A percentile compares a stretch with the other conserved stretches of the same genome.
phyloP scores from a whole-genome alignment of 1,140 invertebrate genomes.

The Drosophila lacteicornis region DNA sequence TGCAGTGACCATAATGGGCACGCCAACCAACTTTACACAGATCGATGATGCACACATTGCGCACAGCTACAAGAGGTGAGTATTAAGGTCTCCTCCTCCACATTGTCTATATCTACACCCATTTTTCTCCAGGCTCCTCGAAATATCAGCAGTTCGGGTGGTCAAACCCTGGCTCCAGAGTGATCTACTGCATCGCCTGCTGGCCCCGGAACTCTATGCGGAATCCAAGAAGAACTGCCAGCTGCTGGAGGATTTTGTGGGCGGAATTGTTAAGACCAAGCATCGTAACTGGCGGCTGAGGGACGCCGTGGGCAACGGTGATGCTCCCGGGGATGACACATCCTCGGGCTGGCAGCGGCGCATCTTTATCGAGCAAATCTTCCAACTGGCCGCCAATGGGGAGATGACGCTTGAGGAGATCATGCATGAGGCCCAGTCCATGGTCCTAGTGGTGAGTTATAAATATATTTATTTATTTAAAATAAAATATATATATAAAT shows the following conservation, averaged over 20 bases:
- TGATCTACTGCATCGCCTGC: conserved; percentile 63
- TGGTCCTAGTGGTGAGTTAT: conserved; percentile 75
- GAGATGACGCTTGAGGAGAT: conserved; percentile 76
- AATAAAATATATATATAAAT: too few species aligned
- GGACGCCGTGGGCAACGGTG: conserved; percentile 6
- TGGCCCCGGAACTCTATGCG: conserved; percentile 64
- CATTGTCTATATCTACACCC: too few species aligned
- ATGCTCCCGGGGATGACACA: conserved; percentile 5
- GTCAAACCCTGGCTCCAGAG: conserved; percentile 82
- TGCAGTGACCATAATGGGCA: conserved; percentile 81
- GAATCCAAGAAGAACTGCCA: conserved; percentile 59
- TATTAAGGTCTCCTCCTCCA: too few species aligned
- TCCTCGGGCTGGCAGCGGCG: conserved; percentile 66
- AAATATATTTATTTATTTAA: not conserved
- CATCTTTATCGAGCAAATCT: conserved; percentile 82
- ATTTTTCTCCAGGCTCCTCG: conserved; percentile 72
- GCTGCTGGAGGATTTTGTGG: conserved; percentile 73
- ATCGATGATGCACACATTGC: conserved; percentile 74
- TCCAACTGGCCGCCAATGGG: conserved; percentile 74
- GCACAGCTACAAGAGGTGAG: conserved; percentile 76
- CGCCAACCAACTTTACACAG: conserved; percentile 73
- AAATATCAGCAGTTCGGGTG: conserved; percentile 73
- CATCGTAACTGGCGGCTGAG: conserved; percentile 74
- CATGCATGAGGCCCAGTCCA: conserved; percentile 78
- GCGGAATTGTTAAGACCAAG: conserved; percentile 68